Evolutionary conservation across 2,797 vertebrate species (phyloP).

Genomic region (Pantherophis alleghaniensis): DNA sequence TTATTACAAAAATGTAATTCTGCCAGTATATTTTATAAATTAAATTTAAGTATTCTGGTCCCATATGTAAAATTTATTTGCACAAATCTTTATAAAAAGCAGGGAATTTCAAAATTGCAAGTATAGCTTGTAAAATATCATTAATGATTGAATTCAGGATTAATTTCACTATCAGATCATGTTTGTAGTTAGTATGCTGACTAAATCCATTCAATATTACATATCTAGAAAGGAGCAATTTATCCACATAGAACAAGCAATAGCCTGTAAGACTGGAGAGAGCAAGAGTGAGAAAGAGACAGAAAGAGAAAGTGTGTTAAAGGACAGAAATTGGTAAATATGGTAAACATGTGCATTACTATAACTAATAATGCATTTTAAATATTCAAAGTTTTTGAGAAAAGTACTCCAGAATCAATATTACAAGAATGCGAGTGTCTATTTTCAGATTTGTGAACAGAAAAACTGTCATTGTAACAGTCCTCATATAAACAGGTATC

Average conservation of each 20-base stretch:
- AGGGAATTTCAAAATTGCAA: background rate
- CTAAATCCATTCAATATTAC: background rate
- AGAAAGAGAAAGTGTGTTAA: background rate
- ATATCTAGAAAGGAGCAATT: background rate
- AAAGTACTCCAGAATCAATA: conserved; percentile 26
- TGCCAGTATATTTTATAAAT: conserved; percentile 13
- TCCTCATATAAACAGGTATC: background rate
- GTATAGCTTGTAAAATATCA: conserved; percentile 3
- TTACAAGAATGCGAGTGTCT: conserved; percentile 2
- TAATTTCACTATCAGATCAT: background rate
- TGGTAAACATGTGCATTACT: conserved; percentile 19
- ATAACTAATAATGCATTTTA: conserved; percentile 20
- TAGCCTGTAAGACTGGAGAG: background rate
- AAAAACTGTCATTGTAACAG: conserved; percentile 35
- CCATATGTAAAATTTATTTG: background rate
- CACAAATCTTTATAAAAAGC: conserved; percentile 7
- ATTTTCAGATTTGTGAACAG: conserved; percentile 7
- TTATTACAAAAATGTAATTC: background rate
- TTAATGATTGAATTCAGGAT: background rate
- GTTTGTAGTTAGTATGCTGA: background rate
- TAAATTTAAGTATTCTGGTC: background rate
- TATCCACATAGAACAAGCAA: background rate
- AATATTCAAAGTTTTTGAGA: conserved; percentile 26
- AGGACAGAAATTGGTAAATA: background rate
- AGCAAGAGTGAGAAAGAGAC: background rate